Evolutionary conservation across 2,888 invertebrate species (phyloP).

Genomic region (Odiellus spinosus): DNA sequence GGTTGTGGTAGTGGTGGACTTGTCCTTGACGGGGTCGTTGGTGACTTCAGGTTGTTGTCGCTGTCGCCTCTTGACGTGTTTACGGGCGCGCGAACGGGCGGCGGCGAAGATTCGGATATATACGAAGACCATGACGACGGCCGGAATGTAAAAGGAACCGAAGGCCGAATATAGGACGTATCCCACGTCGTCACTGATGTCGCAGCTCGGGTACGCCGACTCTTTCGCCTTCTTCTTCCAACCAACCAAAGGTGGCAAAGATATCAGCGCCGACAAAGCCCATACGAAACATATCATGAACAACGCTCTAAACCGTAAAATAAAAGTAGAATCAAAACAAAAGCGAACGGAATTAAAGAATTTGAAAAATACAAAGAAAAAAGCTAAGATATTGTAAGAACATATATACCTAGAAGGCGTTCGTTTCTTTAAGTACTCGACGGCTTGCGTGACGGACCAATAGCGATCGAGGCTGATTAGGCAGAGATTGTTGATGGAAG

Average conservation of each 20-base stretch:
- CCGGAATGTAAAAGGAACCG: slow-evolving; percentile 98
- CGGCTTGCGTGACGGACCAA: slow-evolving; percentile 90
- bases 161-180: slow-evolving; percentile 92
- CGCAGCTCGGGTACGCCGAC: slow-evolving; percentile 25
- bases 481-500: slow-evolving; percentile 92
- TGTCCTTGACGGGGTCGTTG: slow-evolving; percentile 21
- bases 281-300: slow-evolving; percentile 92
- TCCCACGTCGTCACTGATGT: slow-evolving; percentile 88
- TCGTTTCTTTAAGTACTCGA: slow-evolving; percentile 79
- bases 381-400: no score
- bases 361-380: no score
- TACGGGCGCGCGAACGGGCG: slow-evolving; percentile 75
- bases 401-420: slow-evolving; percentile 47
- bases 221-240: slow-evolving; percentile 52
- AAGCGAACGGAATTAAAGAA: no score
- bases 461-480: slow-evolving; percentile 88
- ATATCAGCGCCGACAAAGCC: slow-evolving; percentile 82
- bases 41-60: slow-evolving; percentile 13
- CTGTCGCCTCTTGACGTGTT: slow-evolving; percentile 41
- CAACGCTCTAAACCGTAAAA: slow-evolving; percentile 49
- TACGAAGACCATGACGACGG: slow-evolving; percentile 98
- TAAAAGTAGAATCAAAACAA: no score
- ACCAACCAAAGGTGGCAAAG: slow-evolving; percentile 84
- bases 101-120: slow-evolving; percentile 97
- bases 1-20: slow-evolving; percentile 23